Base-by-base conservation (phyloP, 2,113 vertebrate species). In the Antechinus flavipes region DNA sequence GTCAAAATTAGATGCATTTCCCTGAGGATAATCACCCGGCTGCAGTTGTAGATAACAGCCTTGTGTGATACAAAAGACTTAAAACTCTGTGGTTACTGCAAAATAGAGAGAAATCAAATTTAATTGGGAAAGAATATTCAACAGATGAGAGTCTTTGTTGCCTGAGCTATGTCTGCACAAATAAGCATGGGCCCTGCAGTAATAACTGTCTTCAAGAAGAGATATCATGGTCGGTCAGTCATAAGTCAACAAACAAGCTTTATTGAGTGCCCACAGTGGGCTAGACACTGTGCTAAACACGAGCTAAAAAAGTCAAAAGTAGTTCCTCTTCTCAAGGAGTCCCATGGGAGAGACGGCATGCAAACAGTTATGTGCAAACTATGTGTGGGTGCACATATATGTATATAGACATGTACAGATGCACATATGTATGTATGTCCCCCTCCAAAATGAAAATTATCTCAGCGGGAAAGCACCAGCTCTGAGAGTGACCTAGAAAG, bases 1-100 rank as follows among this genome's bases (percentile, higher is more conserved):
- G 96, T 94, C 93, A 93, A 52, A 96, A 89, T 91, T 92, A 96
- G 2, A 96, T 96, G 58, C 96, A 93, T 42, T 96, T 93, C 95
- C 95, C 96, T 76, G 90, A 61, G 14, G 2, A 92, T 94, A 93
- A 93, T 93, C 58, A 97, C 54, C 56, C 95, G 50, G 53, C 16
- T 91, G 0, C 91, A 94, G 95, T 91, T 94, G 84, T 54, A 97
- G 11, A 94, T 50, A 61, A 96, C 95, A 55, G 92, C 26, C 52
- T 92, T 42, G 91, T 4, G 27, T 30, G 27, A 50, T 61, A 91
- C 84, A 89, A 93, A 9, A 93, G n/a, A 56, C 54, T 92, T n/a
- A 42, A 89, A 61, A 91, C 30, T 68, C n/a, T 54, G 27, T 56
- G n/a, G 42, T 50, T 89, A 49, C 91, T 91, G 90, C 23, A 93